phyloP scores from a whole-genome alignment of 2,113 vertebrate species.

The Hystrix cristata region DNA sequence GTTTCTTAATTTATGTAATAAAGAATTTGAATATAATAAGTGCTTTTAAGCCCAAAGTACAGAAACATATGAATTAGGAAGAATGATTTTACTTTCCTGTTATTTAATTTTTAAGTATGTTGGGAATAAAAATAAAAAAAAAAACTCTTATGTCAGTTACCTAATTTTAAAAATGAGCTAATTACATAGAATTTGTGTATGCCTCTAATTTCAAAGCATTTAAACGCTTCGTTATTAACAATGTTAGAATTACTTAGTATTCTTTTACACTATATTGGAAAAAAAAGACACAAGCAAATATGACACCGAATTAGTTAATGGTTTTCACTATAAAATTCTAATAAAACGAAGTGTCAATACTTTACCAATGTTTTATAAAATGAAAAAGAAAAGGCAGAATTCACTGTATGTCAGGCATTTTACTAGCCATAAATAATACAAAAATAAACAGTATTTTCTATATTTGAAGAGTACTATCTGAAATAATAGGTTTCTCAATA shows the following conservation, averaged over 20 bases:
- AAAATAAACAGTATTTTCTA: background rate
- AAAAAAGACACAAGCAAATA: background rate
- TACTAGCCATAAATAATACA: background rate
- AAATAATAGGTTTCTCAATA: background rate
- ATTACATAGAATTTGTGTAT: background rate
- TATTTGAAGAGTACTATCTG: background rate
- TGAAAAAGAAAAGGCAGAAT: background rate
- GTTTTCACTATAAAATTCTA: background rate
- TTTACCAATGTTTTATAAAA: background rate
- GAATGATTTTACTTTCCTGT: background rate
- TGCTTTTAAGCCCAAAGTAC: background rate
- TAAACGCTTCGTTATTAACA: background rate
- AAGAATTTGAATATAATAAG: background rate
- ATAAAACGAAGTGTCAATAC: background rate
- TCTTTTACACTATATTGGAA: background rate
- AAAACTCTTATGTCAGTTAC: background rate
- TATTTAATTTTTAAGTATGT: background rate
- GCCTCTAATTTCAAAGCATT: background rate
- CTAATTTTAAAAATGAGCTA: background rate
- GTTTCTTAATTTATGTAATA: background rate
- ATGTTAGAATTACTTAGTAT: background rate
- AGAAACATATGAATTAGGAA: background rate
- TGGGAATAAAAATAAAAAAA: background rate
- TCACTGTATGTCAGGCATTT: background rate
- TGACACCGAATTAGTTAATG: background rate